Base-by-base conservation (phyloP, 2,888 invertebrate species). In the Troglohyphantes excavatus region DNA sequence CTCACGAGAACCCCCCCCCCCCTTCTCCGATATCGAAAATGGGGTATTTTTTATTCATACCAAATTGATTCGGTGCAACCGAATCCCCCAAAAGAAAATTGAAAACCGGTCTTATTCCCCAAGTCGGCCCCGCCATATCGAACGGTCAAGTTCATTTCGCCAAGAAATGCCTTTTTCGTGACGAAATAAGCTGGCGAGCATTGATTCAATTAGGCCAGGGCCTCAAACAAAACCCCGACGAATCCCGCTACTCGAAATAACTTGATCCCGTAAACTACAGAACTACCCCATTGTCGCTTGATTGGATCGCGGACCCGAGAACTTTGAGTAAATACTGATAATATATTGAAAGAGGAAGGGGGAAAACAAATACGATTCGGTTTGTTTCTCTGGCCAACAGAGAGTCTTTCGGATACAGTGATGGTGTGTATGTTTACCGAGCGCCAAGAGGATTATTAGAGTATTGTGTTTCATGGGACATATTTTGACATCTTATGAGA, bases 331-430 rank as follows among this genome's bases (percentile, higher is more conserved):
- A 61, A 26, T 59, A 27, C n/a, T n/a, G 59, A 59, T 75, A 59
- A 75, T 59, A 59, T 61, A 53, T 61, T 61, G 75, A 59, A 61
- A 75, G 33, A 33, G 26, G 21, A 19, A 33, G 27, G 11, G 19
- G n/a, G 33, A 29, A 33, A 27, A 46, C 13, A 43, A 59, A 75
- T 29, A 59, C 46, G 46, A 46, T 17, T 13, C 2, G 27, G 21
- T 72, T 75, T 29, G 29, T 68, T 33, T n/a, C 33, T 68, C n/a
- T 39, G 33, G 68, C 19, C 68, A 68, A 19, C 68, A 68, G 68
- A n/a, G 33, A 68, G 33, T 33, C 19, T n/a, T 33, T 39, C 13
- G 7, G 39, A 39, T 39, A 39, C 39, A 11, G 39, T 11, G 7
- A 13, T 11, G 39, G 39, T 7, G 39, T 39, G 39, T 33, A 9